A percentile compares a stretch with the other conserved stretches of the same genome.
These are phyloP conservation scores for Myiopsitta monachus DNA, from an alignment of 2,113 vertebrate genomes.

Conservation along the genomic window DNA sequence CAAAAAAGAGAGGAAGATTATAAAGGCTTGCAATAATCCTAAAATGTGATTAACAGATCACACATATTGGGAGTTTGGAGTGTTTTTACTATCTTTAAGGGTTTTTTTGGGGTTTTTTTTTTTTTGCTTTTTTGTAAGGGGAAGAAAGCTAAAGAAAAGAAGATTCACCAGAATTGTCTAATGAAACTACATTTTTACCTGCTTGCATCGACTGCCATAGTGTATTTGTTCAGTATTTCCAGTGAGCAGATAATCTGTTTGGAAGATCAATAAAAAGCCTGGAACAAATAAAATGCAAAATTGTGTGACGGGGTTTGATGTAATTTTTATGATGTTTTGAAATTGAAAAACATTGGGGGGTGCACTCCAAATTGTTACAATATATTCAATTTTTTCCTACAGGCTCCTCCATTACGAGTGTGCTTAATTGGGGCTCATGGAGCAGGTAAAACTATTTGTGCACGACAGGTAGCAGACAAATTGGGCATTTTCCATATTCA, in stretches of 20 bases:
- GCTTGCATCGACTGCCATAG: not conserved
- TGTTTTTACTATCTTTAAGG: not conserved
- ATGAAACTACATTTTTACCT: not conserved
- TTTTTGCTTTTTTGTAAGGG: not conserved
- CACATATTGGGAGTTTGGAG: accelerated
- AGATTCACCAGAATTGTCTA: not conserved
- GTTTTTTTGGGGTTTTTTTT: not conserved
- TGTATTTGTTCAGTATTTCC: not conserved
- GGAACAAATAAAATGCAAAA: not conserved
- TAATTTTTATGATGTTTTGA: not conserved
- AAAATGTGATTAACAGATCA: not conserved
- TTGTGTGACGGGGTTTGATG: not conserved
- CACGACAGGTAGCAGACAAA: constrained; percentile 80
- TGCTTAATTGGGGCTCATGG: constrained; percentile 84
- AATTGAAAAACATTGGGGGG: not conserved
- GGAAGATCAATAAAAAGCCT: not conserved
- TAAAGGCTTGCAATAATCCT: not conserved
- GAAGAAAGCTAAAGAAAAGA: not conserved
- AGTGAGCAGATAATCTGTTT: not conserved
- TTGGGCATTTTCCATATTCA: constrained; percentile 92
- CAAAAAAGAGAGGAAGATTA: not conserved
- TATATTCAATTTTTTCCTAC: not conserved
- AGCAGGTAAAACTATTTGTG: constrained; percentile 85
- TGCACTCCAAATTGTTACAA: not conserved
- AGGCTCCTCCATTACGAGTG: constrained; percentile 89